Evolutionary conservation across 2,888 invertebrate genomes (phyloP).

Genomic region (Lasioglossum leucozonium): DNA sequence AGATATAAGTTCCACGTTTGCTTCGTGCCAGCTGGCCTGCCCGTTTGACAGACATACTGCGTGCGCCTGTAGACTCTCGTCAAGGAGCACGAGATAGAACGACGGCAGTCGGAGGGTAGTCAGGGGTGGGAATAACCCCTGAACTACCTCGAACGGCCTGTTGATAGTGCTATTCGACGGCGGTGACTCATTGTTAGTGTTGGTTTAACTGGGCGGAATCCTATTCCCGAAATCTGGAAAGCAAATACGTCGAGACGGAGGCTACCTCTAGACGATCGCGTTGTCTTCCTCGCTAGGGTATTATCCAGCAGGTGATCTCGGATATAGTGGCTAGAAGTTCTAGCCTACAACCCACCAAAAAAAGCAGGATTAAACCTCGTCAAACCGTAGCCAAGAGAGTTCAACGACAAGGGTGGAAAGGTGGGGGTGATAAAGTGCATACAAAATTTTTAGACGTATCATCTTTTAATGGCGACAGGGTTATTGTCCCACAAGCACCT

Average conservation of each 20-base stretch:
- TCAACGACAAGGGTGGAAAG: too few relatives aligned
- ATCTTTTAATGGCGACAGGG: not conserved
- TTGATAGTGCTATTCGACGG: not conserved
- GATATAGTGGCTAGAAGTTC: not conserved
- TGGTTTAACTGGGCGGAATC: conserved; percentile 23
- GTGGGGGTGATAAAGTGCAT: not conserved
- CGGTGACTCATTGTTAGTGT: conserved; percentile 34
- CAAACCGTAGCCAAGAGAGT: too few relatives aligned
- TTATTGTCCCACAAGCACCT: not conserved
- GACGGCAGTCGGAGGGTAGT: not conserved
- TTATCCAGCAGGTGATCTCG: not conserved
- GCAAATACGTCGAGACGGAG: not conserved
- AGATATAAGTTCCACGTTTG: not conserved
- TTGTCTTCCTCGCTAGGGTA: not conserved
- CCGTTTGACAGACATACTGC: not conserved
- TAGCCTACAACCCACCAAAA: too few relatives aligned
- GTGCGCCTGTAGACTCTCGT: not conserved
- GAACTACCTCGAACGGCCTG: not conserved
- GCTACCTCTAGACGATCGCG: not conserved
- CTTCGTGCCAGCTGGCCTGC: conserved; percentile 2
- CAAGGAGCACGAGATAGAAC: not conserved
- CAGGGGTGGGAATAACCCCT: not conserved
- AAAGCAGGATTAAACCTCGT: not conserved
- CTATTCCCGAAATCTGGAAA: not conserved
- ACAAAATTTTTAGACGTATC: not conserved